Percentiles rank a stretch among this genome's conserved stretches.
These are phyloP conservation scores for Laothoe populi DNA, from an alignment of 2,888 invertebrate genomes.

Conservation along the genomic window DNA sequence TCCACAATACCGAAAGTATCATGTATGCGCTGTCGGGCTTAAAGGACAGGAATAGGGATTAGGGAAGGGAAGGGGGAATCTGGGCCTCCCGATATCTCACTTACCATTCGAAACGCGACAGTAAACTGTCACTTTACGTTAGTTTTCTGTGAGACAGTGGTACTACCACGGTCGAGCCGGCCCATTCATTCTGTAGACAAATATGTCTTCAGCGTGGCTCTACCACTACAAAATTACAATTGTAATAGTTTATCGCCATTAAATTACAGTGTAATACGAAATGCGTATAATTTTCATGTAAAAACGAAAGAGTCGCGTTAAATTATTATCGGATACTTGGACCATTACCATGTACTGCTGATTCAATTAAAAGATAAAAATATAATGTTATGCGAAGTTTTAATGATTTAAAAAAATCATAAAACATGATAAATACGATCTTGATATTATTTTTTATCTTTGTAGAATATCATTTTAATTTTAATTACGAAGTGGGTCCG, in stretches of 20 bases:
- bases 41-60: too few relatives aligned
- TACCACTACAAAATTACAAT: not conserved
- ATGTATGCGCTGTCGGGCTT: too few relatives aligned
- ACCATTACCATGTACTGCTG: slow-evolving; percentile 30
- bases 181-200: too few relatives aligned
- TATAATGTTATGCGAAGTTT: not conserved
- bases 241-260: not conserved
- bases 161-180: too few relatives aligned
- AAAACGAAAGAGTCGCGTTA: not conserved
- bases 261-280: not conserved
- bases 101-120: too few relatives aligned
- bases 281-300: not conserved
- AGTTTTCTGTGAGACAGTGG: too few relatives aligned
- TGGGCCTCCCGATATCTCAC: too few relatives aligned
- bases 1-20: too few relatives aligned
- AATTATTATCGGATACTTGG: not conserved
- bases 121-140: too few relatives aligned
- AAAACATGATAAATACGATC: slow-evolving; percentile 1
- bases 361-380: slow-evolving; percentile 34
- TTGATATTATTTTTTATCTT: slow-evolving; percentile 13
- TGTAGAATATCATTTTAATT: not conserved
- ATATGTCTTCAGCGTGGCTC: too few relatives aligned
- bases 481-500: not conserved
- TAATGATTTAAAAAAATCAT: slow-evolving; percentile 26
- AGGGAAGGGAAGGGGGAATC: too few relatives aligned